Evolutionary conservation across 2,797 vertebrate genomes (phyloP), one percentile per base, ranked within the genome.

Genomic region (Tapirus indicus): DNA sequence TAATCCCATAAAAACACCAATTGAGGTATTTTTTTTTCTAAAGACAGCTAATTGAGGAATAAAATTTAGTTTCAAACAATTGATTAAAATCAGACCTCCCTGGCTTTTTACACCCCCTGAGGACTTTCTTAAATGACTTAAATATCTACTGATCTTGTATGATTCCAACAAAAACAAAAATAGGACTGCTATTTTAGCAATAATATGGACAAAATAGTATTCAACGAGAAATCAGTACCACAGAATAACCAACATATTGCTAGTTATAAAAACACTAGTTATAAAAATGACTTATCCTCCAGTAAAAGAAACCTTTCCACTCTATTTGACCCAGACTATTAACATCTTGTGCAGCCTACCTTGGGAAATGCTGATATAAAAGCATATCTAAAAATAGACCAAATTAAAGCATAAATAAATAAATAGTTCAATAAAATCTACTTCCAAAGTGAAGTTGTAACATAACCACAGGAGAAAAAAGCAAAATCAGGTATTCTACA

Each of bases 321-420:
- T 92, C 90, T 78, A 88, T 74, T 96, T 92, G 97, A 89, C 4
- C 7, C 8, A 95, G 54, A 5, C 71, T 94, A 92, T 71, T 84
- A 79, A 75, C 23, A 60, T 25, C 23, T 56, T 56, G 25, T 58
- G 18, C 6, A 17, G 17, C 68, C 68, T 74, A 88, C 25, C 83
- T 54, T 91, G 66, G 29, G 32, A 96, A 93, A 95, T 71, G 18
- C 1, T 75, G 60, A 68, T 60, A 41, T 25, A 86, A 89, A 58
- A 95, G 20, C 47, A 49, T 23, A 94, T 49, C 27, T 62, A 95
- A 95, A 92, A 75, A 83, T 27, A 89, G 52, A 71, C 23, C 10
- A 92, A 96, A 88, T 92, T 89, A 82, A 95, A 93, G 47, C 11
- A 95, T 52, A 75, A 94, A 82, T 77, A 83, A 83, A 82, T 77